Conservation (phyloP, 2,888 invertebrate species). For the Drosophila yooni region DNA sequence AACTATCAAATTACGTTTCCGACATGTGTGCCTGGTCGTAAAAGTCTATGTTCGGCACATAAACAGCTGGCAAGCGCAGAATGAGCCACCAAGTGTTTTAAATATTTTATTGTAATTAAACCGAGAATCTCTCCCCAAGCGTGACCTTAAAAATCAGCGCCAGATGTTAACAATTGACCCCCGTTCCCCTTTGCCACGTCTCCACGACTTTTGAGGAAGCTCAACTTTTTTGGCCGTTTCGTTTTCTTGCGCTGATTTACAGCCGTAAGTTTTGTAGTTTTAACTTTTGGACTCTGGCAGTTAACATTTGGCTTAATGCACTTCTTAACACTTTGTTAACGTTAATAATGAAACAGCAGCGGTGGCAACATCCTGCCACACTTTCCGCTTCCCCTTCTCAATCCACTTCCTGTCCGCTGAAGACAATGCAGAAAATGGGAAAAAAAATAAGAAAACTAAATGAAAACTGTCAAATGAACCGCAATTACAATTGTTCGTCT, state of each 20-base stretch:
- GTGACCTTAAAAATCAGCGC: constrained; percentile 42
- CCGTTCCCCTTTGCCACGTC: background rate
- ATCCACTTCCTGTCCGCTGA: constrained; percentile 26
- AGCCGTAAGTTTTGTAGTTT: constrained; percentile 57
- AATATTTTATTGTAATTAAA: constrained; percentile 79
- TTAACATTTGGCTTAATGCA: constrained; percentile 76
- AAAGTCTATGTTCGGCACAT: constrained; percentile 57
- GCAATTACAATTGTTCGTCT: constrained; percentile 72
- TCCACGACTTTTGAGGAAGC: constrained; percentile 4
- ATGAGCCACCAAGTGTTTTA: constrained; percentile 38
- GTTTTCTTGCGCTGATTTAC: constrained; percentile 61
- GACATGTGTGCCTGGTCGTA: constrained; percentile 63
- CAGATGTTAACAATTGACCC: constrained; percentile 32
- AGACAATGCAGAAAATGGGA: constrained; percentile 42
- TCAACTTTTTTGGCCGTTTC: constrained; percentile 2
- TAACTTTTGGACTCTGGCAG: constrained; percentile 43
- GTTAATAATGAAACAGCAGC: constrained; percentile 69
- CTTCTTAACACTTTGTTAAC: constrained; percentile 77
- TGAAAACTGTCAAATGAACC: constrained; percentile 77
- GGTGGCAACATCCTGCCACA: constrained; percentile 15
- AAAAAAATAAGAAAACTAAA: constrained; percentile 50
- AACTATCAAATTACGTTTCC: constrained; percentile 77
- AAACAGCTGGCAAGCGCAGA: constrained; percentile 52
- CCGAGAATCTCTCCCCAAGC: constrained; percentile 71
- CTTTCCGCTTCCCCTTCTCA: background rate